phyloP scores from a whole-genome alignment of 1,140 invertebrate genomes.

The Drosophila watanabei region DNA sequence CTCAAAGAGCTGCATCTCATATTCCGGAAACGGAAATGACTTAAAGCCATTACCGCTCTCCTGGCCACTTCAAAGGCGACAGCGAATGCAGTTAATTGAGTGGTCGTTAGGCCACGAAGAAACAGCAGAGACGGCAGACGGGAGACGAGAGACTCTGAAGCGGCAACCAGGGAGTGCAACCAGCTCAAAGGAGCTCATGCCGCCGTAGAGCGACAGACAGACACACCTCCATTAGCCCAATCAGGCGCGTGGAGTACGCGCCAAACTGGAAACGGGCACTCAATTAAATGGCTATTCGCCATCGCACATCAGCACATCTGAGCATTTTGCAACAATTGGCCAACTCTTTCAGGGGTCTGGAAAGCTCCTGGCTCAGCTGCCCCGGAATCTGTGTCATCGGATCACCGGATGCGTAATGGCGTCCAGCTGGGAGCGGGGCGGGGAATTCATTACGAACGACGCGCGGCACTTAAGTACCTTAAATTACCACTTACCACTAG shows the following conservation, averaged over 20 bases:
- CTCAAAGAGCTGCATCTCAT: neutral
- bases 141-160: neutral
- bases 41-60: conserved; percentile 32
- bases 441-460: conserved; percentile 62
- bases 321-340: conserved; percentile 47
- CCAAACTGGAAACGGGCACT: conserved; percentile 41
- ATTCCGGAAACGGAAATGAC: conserved; percentile 20
- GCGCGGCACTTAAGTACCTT: conserved; percentile 68
- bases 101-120: conserved; percentile 38
- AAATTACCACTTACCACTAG: conserved; percentile 60
- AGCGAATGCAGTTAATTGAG: conserved; percentile 73
- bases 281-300: conserved; percentile 59
- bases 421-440: conserved; percentile 33
- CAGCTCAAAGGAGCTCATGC: conserved; percentile 29
- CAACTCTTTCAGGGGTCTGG: conserved; percentile 28
- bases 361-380: conserved; percentile 13
- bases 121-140: neutral
- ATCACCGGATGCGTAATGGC: conserved; percentile 15
- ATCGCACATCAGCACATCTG: conserved; percentile 20
- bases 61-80: conserved; percentile 50
- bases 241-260: conserved; percentile 36
- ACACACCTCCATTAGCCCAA: conserved; percentile 67
- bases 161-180: conserved; percentile 1
- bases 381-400: conserved; percentile 68
- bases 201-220: conserved; percentile 12